These are phyloP conservation scores for Ptychochromis oligacanthus DNA, from an alignment of 2,113 vertebrate genomes.

Conservation along the genomic window DNA sequence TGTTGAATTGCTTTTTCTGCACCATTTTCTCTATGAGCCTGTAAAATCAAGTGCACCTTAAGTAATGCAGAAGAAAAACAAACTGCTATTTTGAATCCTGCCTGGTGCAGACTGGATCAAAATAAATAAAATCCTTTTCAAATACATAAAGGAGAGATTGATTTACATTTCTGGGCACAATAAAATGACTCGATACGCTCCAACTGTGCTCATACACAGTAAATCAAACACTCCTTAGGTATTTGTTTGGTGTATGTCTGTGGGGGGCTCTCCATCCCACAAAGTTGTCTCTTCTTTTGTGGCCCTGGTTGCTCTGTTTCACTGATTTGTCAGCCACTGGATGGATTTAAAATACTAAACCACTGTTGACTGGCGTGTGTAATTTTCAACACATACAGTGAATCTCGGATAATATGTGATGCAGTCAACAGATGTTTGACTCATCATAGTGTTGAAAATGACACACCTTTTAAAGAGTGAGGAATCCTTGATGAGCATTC, in stretches of 20 bases:
- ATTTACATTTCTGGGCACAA: slow-evolving; percentile 60
- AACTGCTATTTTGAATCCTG: slow-evolving; percentile 74
- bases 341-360: slow-evolving; percentile 31
- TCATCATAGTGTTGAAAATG: slow-evolving; percentile 46
- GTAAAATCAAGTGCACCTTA: slow-evolving; percentile 73
- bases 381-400: slow-evolving; percentile 41
- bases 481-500: slow-evolving; percentile 2
- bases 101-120: slow-evolving; percentile 73
- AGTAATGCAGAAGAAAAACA: slow-evolving; percentile 59
- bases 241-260: slow-evolving; percentile 72
- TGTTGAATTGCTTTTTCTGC: slow-evolving; percentile 56
- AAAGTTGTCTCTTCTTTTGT: slow-evolving; percentile 61
- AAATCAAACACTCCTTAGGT: slow-evolving; percentile 73
- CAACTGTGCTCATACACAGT: slow-evolving; percentile 24
- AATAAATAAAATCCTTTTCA: slow-evolving; percentile 70
- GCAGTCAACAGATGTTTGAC: slow-evolving; percentile 9
- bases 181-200: slow-evolving; percentile 11
- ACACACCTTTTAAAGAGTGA: slow-evolving; percentile 27
- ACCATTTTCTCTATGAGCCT: slow-evolving; percentile 45
- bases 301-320: slow-evolving; percentile 31
- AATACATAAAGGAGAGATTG: slow-evolving; percentile 73
- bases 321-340: slow-evolving; percentile 34
- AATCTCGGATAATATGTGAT: slow-evolving; percentile 23
- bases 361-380: slow-evolving; percentile 4
- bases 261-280: slow-evolving; percentile 60